A percentile compares a stretch with the other conserved stretches of the same genome.
Evolutionary conservation across 2,113 vertebrate genomes (phyloP).

Genomic region (Salvelinus namaycush): DNA sequence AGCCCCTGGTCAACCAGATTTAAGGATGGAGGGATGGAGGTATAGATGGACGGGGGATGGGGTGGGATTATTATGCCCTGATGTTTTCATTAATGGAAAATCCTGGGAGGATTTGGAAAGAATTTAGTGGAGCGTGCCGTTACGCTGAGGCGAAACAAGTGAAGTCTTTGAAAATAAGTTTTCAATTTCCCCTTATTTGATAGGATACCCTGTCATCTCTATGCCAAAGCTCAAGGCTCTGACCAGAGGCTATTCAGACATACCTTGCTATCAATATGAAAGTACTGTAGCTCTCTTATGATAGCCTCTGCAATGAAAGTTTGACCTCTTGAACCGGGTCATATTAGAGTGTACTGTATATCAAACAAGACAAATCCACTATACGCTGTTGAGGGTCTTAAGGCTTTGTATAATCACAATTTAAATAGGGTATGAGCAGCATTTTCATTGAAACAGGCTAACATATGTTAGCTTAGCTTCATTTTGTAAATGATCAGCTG

Average conservation of each 20-base stretch:
- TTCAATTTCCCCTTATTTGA: conserved; percentile 37
- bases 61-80: conserved; percentile 1
- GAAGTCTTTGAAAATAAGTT: conserved; percentile 15
- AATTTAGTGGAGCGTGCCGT: conserved; percentile 10
- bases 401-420: not conserved
- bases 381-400: not conserved
- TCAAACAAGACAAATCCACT: not conserved
- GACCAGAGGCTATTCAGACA: not conserved
- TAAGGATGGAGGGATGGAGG: not conserved
- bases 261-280: not conserved
- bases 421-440: not conserved
- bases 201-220: conserved; percentile 16
- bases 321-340: not conserved
- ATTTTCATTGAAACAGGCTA: not conserved
- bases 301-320: not conserved
- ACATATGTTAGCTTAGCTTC: not conserved
- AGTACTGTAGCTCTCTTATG: not conserved
- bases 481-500: not conserved
- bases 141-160: conserved; percentile 19
- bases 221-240: conserved; percentile 12
- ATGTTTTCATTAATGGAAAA: conserved; percentile 4
- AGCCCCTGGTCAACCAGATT: not conserved
- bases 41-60: not conserved
- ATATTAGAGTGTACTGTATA: too few relatives aligned
- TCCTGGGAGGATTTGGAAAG: not conserved